These are phyloP conservation scores for Bolborhynchus lineola DNA, from an alignment of 2,113 vertebrate species.

Conservation along the genomic window DNA sequence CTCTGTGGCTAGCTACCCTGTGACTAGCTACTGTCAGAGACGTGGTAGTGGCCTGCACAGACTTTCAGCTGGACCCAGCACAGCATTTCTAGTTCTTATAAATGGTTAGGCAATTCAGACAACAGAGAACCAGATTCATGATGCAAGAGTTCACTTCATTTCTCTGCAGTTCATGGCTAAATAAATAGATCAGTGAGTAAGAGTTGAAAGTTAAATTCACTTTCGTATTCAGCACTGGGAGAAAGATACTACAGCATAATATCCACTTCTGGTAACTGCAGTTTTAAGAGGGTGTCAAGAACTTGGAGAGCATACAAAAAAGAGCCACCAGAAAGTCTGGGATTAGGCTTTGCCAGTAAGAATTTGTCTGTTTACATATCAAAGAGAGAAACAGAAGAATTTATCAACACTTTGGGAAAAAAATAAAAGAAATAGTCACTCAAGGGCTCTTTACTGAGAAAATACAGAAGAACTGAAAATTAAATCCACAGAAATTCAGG, in stretches of 20 bases:
- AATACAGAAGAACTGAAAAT: conserved; percentile 1
- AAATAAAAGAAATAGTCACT: not conserved
- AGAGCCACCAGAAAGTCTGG: not conserved
- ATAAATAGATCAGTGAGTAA: conserved; percentile 28
- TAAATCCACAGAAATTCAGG: not conserved
- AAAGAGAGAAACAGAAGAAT: not conserved
- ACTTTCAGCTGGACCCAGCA: not conserved
- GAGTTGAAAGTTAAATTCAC: conserved; percentile 26
- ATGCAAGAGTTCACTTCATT: conserved; percentile 37
- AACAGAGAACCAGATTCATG: not conserved
- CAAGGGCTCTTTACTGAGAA: not conserved
- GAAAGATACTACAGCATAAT: not conserved
- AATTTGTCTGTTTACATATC: not conserved
- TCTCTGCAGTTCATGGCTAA: not conserved
- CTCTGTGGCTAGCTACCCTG: not conserved
- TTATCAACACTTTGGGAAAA: not conserved
- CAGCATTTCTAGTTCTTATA: conserved; percentile 11
- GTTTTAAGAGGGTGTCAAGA: not conserved
- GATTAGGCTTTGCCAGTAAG: not conserved
- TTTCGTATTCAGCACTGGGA: not conserved
- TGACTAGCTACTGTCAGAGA: not conserved
- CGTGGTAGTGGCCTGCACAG: not conserved
- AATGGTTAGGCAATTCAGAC: conserved; percentile 43
- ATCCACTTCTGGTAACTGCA: not conserved
- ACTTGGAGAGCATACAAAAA: not conserved